Conservation (phyloP, 2,797 vertebrate species). For the Sebastes taczanowskii region DNA sequence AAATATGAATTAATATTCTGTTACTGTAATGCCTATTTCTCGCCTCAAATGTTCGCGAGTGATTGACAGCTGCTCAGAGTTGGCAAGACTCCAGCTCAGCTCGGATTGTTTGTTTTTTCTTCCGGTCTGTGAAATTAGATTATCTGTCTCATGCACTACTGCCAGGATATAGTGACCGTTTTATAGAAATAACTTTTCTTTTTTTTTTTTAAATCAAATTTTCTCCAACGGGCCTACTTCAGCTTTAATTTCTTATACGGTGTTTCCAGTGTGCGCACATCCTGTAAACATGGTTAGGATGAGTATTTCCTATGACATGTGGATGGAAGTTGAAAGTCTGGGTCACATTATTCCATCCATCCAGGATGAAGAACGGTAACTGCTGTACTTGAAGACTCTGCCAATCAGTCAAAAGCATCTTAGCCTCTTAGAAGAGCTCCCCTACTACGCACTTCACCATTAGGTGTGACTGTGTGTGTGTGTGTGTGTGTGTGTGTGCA, state of each 20-base stretch:
- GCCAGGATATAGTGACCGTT: too few species aligned
- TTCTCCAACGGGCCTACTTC: too few species aligned
- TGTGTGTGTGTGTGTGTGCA: neutral
- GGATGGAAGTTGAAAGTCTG: constrained; percentile 2
- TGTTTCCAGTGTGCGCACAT: neutral
- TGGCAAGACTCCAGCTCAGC: too few species aligned
- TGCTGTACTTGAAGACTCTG: constrained; percentile 25
- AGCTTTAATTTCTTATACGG: neutral
- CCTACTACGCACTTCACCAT: constrained; percentile 24
- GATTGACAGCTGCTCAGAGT: too few species aligned
- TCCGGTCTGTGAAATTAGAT: too few species aligned
- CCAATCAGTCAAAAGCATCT: constrained; percentile 44
- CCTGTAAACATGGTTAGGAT: neutral
- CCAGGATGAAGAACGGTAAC: neutral
- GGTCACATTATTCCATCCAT: constrained; percentile 5
- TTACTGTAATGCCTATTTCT: too few species aligned
- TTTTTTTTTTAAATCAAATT: too few species aligned
- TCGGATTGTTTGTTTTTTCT: too few species aligned
- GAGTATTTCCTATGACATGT: neutral
- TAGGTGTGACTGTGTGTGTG: neutral
- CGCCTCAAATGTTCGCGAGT: too few species aligned
- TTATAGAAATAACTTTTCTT: too few species aligned
- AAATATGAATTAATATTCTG: too few species aligned
- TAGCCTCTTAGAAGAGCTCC: constrained; percentile 18
- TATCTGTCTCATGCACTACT: too few species aligned